These are phyloP conservation scores for Todus mexicanus DNA, from an alignment of 2,797 vertebrate species.

Conservation along the genomic window DNA sequence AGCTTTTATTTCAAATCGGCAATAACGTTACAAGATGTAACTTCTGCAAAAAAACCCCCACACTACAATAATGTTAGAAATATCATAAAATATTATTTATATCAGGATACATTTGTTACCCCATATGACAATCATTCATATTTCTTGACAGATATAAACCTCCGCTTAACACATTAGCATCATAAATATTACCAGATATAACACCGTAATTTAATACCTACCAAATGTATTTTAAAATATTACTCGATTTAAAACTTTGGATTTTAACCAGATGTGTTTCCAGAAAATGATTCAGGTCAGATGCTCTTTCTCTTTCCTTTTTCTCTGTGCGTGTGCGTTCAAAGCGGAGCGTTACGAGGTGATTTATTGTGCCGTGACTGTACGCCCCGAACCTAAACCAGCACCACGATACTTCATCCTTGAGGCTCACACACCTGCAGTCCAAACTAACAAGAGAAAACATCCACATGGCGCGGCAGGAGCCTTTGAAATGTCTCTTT, in stretches of 20 bases:
- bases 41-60: constrained; percentile 29
- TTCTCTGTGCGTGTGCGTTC: constrained; percentile 17
- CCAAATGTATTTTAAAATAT: constrained; percentile 76
- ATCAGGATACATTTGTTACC: constrained; percentile 54
- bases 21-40: constrained; percentile 47
- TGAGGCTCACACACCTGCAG: constrained; percentile 60
- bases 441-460: constrained; percentile 65
- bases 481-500: constrained; percentile 65
- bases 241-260: constrained; percentile 71
- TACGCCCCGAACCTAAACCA: constrained; percentile 68
- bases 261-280: constrained; percentile 80
- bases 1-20: constrained; percentile 50
- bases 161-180: constrained; percentile 72
- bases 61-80: constrained; percentile 43
- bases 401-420: constrained; percentile 55
- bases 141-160: constrained; percentile 67
- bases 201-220: constrained; percentile 70
- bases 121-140: constrained; percentile 65
- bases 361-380: constrained; percentile 71
- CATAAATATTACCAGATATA: constrained; percentile 73
- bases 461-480: constrained; percentile 57
- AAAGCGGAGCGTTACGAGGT: constrained; percentile 52
- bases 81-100: constrained; percentile 62
- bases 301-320: constrained; percentile 60
- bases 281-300: constrained; percentile 73